A percentile compares a stretch with the other conserved stretches of the same genome.
These are phyloP conservation scores for Gymnopithys bicolor DNA, from an alignment of 2,797 vertebrate species.

Conservation along the genomic window DNA sequence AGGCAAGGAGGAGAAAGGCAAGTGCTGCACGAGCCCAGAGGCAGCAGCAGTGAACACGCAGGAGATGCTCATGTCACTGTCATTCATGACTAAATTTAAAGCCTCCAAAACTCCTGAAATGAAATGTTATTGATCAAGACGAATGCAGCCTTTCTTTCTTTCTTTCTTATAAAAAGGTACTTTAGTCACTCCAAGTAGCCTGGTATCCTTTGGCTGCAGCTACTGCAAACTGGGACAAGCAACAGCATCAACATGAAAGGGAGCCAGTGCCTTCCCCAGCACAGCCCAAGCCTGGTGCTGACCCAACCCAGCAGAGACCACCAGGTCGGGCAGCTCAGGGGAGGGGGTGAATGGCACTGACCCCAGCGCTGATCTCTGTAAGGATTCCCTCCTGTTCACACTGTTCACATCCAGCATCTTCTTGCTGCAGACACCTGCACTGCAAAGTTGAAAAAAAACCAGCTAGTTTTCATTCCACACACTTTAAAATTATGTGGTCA, in stretches of 20 bases:
- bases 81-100: background rate
- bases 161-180: background rate
- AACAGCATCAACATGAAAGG: fast-evolving
- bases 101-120: background rate
- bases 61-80: background rate
- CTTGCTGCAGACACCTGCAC: background rate
- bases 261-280: background rate
- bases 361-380: background rate
- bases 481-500: background rate
- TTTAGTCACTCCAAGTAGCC: background rate
- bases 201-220: background rate
- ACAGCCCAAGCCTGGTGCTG: background rate
- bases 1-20: background rate
- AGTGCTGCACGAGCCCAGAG: background rate
- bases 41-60: background rate
- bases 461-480: background rate
- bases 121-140: background rate
- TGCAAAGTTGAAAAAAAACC: background rate
- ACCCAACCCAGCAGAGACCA: background rate
- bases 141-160: background rate
- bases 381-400: fast-evolving
- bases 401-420: background rate
- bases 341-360: background rate
- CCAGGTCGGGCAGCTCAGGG: background rate
- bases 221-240: background rate